phyloP scores from a whole-genome alignment of 2,888 invertebrate species.

The Caenorhabditis sp. region DNA sequence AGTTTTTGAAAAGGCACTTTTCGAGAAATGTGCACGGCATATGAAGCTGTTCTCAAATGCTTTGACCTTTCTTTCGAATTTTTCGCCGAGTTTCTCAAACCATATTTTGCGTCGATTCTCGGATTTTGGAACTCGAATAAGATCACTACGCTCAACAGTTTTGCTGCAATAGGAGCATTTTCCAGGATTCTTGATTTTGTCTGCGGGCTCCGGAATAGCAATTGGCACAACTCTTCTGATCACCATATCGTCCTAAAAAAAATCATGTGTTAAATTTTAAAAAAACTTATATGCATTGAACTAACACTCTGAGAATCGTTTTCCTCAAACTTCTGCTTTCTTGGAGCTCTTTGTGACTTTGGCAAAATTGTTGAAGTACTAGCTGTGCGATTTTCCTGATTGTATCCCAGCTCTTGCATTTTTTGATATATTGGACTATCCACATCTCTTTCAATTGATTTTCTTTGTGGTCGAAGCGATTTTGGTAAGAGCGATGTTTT shows the following conservation, averaged over 20 bases:
- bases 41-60: slow-evolving; percentile 7
- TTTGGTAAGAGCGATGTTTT: neutral
- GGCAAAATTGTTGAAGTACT: slow-evolving; percentile 9
- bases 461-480: neutral
- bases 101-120: slow-evolving; percentile 14
- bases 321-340: slow-evolving; percentile 21
- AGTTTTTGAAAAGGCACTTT: slow-evolving; percentile 16
- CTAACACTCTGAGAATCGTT: slow-evolving; percentile 4
- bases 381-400: neutral
- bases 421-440: neutral
- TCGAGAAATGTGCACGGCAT: slow-evolving; percentile 20
- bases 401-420: neutral
- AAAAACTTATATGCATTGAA: neutral
- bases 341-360: slow-evolving; percentile 14
- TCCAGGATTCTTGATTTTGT: slow-evolving; percentile 5
- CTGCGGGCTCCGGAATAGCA: neutral
- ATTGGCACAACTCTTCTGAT: slow-evolving; percentile 14
- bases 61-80: slow-evolving; percentile 13
- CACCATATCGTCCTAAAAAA: neutral
- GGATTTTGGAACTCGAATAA: slow-evolving; percentile 23
- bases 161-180: slow-evolving; percentile 16
- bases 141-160: neutral
- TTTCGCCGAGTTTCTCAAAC: slow-evolving; percentile 16
- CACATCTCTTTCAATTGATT: neutral
- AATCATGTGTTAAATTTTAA: neutral